Base-by-base conservation (phyloP, 2,797 vertebrate genomes). In the Parotocinclus haroldoi region DNA sequence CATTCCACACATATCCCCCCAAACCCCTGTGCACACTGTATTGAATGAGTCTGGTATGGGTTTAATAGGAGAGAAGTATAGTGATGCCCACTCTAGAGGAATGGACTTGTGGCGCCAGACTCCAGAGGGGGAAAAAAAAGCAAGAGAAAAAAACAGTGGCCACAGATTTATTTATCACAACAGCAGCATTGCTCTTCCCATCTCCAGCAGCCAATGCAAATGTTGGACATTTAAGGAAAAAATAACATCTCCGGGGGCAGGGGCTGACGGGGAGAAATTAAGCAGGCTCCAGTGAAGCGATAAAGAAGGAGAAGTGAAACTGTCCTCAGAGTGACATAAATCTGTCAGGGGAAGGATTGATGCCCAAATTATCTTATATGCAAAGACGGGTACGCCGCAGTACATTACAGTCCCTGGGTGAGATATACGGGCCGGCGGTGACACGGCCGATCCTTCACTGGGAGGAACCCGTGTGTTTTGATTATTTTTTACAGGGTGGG, bases 311-410 rank as follows among this genome's bases (percentile, higher is more conserved):
- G 96, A 96, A 95, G 93, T 96, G 94, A 95, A 96, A 94, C 93
- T 94, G 93, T 96, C 94, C 95, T 96, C 93, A 83, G 95, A 96
- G 95, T 96, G 94, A 95, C 94, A 96, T 96, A 96, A 97, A 98
- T 97, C 95, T 96, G 95, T 95, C 94, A 89, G 89, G 79, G 83
- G 84, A 87, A 94, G 90, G 94, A 96, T 96, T 94, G 95, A 95
- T 98, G 94, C 93, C 92, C 93, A 95, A 96, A 98, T 98, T 95
- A 98, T 98, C 95, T 95, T 96, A 96, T 97, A 96, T 96, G 94
- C 94, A 96, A 94, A 97, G 95, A 96, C 92, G 93, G 93, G 92
- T 93, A 93, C 92, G 91, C 90, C 83, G 91, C 92, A 94, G 92
- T 96, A 94, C 94, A 94, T 94, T 96, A 95, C 90, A 80, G 80